phyloP scores from a whole-genome alignment of 1,140 invertebrate genomes.

The Centruroides vittatus region DNA sequence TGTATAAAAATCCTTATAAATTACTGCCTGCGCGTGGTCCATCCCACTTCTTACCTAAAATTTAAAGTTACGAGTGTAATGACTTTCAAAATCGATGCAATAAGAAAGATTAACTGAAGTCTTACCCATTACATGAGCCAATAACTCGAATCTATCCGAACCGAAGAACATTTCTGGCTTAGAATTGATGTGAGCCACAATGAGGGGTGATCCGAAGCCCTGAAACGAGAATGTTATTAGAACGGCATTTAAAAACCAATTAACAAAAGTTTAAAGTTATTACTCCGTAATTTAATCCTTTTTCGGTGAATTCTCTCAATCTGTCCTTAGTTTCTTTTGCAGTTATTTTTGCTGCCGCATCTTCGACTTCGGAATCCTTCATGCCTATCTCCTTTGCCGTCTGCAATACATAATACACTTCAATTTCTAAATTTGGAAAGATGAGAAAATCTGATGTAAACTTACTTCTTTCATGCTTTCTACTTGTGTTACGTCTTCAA shows the following conservation, averaged over 20 bases:
- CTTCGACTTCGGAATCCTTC: slow-evolving; percentile 6
- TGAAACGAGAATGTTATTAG: slow-evolving; percentile 10
- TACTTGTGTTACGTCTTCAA: no score
- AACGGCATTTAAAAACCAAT: no score
- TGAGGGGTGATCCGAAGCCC: slow-evolving; percentile 32
- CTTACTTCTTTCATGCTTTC: no score
- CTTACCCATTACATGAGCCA: slow-evolving; percentile 27
- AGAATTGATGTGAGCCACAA: slow-evolving; percentile 26
- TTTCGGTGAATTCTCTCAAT: slow-evolving; percentile 31
- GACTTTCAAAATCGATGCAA: no score
- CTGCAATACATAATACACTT: slow-evolving; percentile 1
- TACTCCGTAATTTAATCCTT: slow-evolving; percentile 16
- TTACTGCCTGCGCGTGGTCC: background rate
- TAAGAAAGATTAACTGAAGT: no score
- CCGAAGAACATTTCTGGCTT: slow-evolving; percentile 29
- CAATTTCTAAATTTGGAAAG: no score
- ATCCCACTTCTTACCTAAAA: slow-evolving; percentile 4
- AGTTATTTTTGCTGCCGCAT: slow-evolving; percentile 5
- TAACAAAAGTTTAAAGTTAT: background rate
- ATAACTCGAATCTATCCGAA: slow-evolving; percentile 28
- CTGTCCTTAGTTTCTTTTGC: slow-evolving; percentile 9
- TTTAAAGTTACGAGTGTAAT: no score
- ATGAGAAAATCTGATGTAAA: no score
- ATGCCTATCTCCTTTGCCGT: slow-evolving; percentile 22
- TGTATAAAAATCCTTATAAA: no score